Evolutionary conservation across 2,797 vertebrate species (phyloP).

Genomic region (Periparus ater): DNA sequence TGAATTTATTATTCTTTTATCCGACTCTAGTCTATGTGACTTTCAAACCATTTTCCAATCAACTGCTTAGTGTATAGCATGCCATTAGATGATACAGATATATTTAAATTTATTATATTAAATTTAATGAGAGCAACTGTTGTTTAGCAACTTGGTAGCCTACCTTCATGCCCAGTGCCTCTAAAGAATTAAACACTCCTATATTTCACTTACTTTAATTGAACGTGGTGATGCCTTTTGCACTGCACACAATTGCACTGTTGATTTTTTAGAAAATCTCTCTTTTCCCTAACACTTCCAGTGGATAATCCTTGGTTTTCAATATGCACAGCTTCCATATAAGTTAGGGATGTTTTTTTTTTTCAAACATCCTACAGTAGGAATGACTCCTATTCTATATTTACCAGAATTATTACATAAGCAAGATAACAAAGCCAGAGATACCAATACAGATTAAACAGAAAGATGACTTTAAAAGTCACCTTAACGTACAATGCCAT

Average conservation of each 20-base stretch:
- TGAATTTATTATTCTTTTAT: neutral
- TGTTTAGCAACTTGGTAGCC: neutral
- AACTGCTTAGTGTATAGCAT: neutral
- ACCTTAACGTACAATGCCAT: neutral
- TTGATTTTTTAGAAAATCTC: neutral
- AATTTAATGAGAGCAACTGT: neutral
- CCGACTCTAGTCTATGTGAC: neutral
- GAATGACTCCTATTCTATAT: neutral
- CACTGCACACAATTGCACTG: neutral
- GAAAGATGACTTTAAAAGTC: neutral
- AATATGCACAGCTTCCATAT: neutral
- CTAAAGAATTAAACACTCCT: neutral
- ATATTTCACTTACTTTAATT: neutral
- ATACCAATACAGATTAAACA: neutral
- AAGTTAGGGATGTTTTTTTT: neutral
- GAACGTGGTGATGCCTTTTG: neutral
- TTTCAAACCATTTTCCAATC: constrained; percentile 15
- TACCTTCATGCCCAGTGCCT: neutral
- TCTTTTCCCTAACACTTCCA: neutral
- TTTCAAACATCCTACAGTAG: neutral
- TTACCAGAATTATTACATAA: neutral
- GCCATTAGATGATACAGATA: neutral
- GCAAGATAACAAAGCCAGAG: neutral
- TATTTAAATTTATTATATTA: neutral
- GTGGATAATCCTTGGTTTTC: neutral